phyloP scores from a whole-genome alignment of 2,113 vertebrate genomes.

The Sander lucioperca region DNA sequence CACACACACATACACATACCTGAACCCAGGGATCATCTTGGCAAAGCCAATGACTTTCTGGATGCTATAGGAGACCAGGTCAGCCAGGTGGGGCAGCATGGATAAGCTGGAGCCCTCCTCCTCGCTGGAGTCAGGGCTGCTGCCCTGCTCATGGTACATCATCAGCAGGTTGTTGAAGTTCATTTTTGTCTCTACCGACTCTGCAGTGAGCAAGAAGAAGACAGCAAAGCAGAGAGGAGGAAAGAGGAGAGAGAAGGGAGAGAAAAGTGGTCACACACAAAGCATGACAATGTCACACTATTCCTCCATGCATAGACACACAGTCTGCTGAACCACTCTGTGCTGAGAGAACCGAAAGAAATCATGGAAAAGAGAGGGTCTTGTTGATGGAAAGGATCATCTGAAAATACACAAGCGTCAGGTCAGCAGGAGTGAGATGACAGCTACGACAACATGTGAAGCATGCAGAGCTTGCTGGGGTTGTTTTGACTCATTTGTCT shows the following conservation, averaged over 20 bases:
- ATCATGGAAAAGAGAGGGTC: not conserved
- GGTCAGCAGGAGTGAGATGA: slow-evolving; percentile 40
- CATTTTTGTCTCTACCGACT: slow-evolving; percentile 84
- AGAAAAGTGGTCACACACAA: not conserved
- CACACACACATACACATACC: slow-evolving; percentile 78
- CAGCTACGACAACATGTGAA: slow-evolving; percentile 40
- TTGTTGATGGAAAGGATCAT: slow-evolving; percentile 31
- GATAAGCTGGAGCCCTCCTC: slow-evolving; percentile 85
- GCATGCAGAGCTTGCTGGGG: slow-evolving; percentile 24
- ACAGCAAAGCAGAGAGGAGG: not conserved
- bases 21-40: slow-evolving; percentile 98
- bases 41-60: slow-evolving; percentile 98
- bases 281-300: not conserved
- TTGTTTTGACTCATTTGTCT: slow-evolving; percentile 46
- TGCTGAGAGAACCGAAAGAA: not conserved
- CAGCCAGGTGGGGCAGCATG: slow-evolving; percentile 96
- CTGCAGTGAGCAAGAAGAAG: slow-evolving; percentile 66
- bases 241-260: not conserved
- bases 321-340: not conserved
- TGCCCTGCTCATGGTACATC: slow-evolving; percentile 85
- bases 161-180: slow-evolving; percentile 88
- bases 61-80: slow-evolving; percentile 98
- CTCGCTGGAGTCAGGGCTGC: slow-evolving; percentile 84
- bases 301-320: not conserved
- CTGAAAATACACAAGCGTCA: slow-evolving; percentile 4